Percentiles rank a stretch among this genome's conserved stretches.
Conservation (phyloP, 2,797 vertebrate genomes). For the Sebastolobus altivelis region DNA sequence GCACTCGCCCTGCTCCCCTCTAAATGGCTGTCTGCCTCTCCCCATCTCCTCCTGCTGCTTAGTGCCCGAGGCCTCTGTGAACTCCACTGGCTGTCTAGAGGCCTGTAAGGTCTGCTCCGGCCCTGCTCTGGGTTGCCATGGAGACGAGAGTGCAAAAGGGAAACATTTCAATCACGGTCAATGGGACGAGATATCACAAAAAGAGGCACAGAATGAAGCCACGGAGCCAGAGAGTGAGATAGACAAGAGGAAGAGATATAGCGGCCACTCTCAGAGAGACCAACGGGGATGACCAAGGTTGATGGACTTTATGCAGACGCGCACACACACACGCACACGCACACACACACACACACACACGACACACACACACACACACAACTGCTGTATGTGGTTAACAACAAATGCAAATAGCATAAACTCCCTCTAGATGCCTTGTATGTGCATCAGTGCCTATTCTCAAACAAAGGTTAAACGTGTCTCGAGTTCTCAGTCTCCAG, state of each 20-base stretch:
- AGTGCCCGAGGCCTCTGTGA: constrained; percentile 38
- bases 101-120: constrained; percentile 29
- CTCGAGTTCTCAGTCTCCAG: constrained; percentile 2
- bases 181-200: constrained; percentile 18
- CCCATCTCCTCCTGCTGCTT: constrained; percentile 46
- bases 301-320: constrained; percentile 5
- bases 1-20: constrained; percentile 29
- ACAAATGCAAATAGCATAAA: neutral
- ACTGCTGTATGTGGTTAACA: neutral
- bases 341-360: neutral
- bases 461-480: neutral
- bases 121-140: constrained; percentile 47
- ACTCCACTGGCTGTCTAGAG: constrained; percentile 39
- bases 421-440: neutral
- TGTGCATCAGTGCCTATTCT: neutral
- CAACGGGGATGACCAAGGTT: neutral
- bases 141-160: constrained; percentile 37
- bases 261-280: constrained; percentile 2
- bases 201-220: neutral
- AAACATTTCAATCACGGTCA: constrained; percentile 52
- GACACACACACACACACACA: neutral
- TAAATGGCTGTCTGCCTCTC: constrained; percentile 52
- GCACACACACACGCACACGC: neutral
- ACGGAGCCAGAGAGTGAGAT: neutral
- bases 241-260: neutral